Conservation (phyloP, 2,113 vertebrate species). For the Xyliphius kryptos region DNA sequence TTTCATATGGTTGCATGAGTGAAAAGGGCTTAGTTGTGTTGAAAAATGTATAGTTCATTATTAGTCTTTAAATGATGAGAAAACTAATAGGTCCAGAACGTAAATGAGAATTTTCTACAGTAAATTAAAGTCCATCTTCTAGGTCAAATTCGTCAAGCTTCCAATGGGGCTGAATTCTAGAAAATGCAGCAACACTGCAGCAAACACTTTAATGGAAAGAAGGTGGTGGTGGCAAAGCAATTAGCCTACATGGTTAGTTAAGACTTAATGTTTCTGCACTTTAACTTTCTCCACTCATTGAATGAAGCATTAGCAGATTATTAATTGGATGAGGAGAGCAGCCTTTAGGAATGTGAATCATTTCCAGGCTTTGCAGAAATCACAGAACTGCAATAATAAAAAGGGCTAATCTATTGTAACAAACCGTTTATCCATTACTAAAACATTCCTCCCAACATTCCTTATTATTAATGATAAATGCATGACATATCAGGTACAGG, state of each 20-base stretch:
- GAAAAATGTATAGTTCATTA: too few relatives aligned
- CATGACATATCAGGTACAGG: too few relatives aligned
- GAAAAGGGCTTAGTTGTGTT: conserved; percentile 31
- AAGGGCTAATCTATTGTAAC: too few relatives aligned
- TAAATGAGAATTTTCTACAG: too few relatives aligned
- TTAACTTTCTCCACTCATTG: background rate
- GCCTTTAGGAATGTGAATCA: conserved; percentile 9
- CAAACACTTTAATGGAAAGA: background rate
- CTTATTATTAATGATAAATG: too few relatives aligned
- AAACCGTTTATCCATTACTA: too few relatives aligned
- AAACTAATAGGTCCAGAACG: too few relatives aligned
- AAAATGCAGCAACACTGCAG: background rate
- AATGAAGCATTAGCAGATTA: conserved; percentile 25
- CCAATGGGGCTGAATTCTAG: background rate
- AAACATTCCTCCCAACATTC: too few relatives aligned
- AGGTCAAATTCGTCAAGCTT: conserved; percentile 1
- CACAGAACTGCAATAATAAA: background rate
- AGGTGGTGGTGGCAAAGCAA: conserved; percentile 3
- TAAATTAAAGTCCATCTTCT: too few relatives aligned
- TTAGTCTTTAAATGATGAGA: too few relatives aligned
- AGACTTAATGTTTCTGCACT: background rate
- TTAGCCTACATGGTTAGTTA: background rate
- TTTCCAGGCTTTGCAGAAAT: background rate
- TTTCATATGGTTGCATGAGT: conserved; percentile 48
- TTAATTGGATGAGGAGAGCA: conserved; percentile 33